phyloP scores from a whole-genome alignment of 2,797 vertebrate genomes.

The Gadopsis marmoratus region DNA sequence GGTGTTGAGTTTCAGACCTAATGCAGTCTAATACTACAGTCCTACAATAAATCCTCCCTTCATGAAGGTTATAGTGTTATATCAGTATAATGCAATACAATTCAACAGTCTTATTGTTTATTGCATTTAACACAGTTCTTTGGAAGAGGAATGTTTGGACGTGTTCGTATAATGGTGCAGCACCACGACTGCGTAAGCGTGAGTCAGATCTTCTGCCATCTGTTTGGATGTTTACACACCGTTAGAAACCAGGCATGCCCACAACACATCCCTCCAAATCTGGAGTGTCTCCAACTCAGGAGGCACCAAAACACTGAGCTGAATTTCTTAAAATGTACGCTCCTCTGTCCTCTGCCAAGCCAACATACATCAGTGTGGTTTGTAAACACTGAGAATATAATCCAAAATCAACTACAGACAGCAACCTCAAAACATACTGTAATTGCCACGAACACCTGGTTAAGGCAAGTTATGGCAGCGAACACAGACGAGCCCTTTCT shows the following conservation, averaged over 20 bases:
- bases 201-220: background rate
- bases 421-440: background rate
- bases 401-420: background rate
- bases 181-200: background rate
- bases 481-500: background rate
- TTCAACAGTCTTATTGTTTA: too few relatives aligned
- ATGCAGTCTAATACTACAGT: too few relatives aligned
- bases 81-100: too few relatives aligned
- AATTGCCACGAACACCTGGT: background rate
- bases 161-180: background rate
- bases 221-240: background rate
- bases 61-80: too few relatives aligned
- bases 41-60: too few relatives aligned
- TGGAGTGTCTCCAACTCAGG: background rate
- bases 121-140: background rate
- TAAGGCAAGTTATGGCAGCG: background rate
- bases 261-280: background rate
- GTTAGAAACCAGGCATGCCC: background rate
- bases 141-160: background rate
- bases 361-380: background rate
- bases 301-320: background rate
- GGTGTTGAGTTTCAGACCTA: too few relatives aligned
- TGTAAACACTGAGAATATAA: constrained; percentile 2
- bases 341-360: background rate
- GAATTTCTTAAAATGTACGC: background rate